phyloP scores from a whole-genome alignment of 1,140 invertebrate species.

The Trinorchestia longiramus region DNA sequence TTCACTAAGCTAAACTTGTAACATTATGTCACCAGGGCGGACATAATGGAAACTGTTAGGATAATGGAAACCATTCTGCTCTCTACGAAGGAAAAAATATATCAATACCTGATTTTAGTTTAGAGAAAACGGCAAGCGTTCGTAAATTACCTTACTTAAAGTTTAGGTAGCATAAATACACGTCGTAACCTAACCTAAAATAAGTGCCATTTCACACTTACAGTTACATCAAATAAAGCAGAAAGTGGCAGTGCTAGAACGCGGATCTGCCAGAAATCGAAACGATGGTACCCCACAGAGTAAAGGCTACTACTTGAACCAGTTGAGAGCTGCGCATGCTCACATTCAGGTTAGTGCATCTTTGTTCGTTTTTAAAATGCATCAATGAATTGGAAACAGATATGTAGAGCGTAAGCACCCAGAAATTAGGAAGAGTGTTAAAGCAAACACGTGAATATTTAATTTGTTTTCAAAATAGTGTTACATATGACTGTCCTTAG shows the following conservation, averaged over 20 bases:
- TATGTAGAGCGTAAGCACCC: too few relatives aligned
- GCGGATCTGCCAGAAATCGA: neutral
- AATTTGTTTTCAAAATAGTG: neutral
- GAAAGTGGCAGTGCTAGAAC: neutral
- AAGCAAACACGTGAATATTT: neutral
- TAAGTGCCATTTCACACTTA: neutral
- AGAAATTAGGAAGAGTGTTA: too few relatives aligned
- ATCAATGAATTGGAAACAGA: too few relatives aligned
- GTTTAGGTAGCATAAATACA: neutral
- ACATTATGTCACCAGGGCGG: too few relatives aligned
- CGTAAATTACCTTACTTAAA: neutral
- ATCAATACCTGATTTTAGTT: too few relatives aligned
- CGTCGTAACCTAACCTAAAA: neutral
- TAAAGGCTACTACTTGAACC: neutral
- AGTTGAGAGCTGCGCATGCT: constrained; percentile 12
- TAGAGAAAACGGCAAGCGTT: too few relatives aligned
- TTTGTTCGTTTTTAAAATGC: too few relatives aligned
- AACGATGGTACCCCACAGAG: neutral
- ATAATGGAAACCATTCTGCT: too few relatives aligned
- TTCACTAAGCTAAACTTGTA: too few relatives aligned
- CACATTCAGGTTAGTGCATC: constrained; percentile 37
- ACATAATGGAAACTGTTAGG: too few relatives aligned
- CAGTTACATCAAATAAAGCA: neutral
- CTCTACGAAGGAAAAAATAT: too few relatives aligned
- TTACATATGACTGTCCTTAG: neutral